These are phyloP conservation scores for Odontesthes bonariensis DNA, from an alignment of 2,113 vertebrate genomes.

Conservation along the genomic window DNA sequence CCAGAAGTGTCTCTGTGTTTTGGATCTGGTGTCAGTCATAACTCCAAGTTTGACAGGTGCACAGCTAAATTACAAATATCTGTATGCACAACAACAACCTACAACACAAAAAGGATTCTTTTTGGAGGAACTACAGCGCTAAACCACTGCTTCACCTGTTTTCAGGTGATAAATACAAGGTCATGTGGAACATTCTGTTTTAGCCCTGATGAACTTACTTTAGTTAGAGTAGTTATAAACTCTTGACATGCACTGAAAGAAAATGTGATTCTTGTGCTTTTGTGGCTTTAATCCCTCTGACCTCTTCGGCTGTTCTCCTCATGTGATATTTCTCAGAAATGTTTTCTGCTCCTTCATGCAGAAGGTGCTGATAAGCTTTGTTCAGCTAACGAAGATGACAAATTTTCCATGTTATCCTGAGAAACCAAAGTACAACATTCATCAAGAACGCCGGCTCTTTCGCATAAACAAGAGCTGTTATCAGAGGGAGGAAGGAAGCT, in stretches of 20 bases:
- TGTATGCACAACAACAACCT: background rate
- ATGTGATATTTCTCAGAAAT: constrained; percentile 18
- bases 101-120: background rate
- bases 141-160: background rate
- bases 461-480: constrained; percentile 83
- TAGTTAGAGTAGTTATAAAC: background rate
- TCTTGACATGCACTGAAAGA: constrained; percentile 2
- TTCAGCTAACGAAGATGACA: constrained; percentile 32
- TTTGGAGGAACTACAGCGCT: background rate
- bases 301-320: background rate
- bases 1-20: constrained; percentile 30
- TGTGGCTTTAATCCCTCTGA: constrained; percentile 15
- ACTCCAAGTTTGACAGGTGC: constrained; percentile 42
- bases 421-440: constrained; percentile 34
- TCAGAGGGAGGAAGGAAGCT: constrained; percentile 83
- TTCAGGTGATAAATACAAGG: background rate
- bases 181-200: background rate
- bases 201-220: constrained; percentile 1
- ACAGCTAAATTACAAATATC: constrained; percentile 24
- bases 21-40: constrained; percentile 43
- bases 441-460: constrained; percentile 75
- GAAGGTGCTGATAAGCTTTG: background rate
- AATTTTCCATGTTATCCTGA: constrained; percentile 8
- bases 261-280: background rate
- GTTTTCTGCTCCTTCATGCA: constrained; percentile 10